Percentiles rank a stretch among this genome's conserved stretches.
These are phyloP conservation scores for Eutolmus rufibarbis DNA, from an alignment of 2,888 invertebrate species.

Conservation along the genomic window DNA sequence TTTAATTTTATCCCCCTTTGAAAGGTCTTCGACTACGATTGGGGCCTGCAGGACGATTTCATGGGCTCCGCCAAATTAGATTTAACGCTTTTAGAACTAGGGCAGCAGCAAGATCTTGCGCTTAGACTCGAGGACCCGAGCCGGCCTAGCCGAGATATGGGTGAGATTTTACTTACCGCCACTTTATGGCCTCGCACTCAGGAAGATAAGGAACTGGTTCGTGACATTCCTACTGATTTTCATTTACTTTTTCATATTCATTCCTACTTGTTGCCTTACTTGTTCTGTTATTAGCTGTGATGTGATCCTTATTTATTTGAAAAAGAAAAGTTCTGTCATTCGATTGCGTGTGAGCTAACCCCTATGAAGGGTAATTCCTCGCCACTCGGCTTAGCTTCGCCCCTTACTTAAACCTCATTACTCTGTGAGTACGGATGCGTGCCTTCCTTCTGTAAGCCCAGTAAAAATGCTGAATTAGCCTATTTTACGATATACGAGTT, in stretches of 20 bases:
- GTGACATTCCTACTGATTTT: not conserved
- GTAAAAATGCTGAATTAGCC: not conserved
- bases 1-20: slow-evolving; percentile 3
- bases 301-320: not conserved
- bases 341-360: not conserved
- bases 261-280: not conserved
- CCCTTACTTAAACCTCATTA: not conserved
- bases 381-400: not conserved
- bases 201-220: slow-evolving; percentile 93
- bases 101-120: slow-evolving; percentile 76
- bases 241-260: not conserved
- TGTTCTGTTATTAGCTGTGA: not conserved
- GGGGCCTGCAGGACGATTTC: slow-evolving; percentile 96
- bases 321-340: not conserved
- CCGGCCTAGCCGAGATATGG: slow-evolving; percentile 74
- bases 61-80: slow-evolving; percentile 93
- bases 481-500: not conserved
- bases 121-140: slow-evolving; percentile 82
- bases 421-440: not conserved
- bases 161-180: slow-evolving; percentile 82
- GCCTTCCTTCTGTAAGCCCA: not conserved
- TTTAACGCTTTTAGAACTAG: slow-evolving; percentile 82
- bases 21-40: slow-evolving; percentile 95
- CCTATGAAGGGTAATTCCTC: not conserved
- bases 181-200: slow-evolving; percentile 92